Evolutionary conservation across 2,113 vertebrate species (phyloP), one percentile per base, ranked within the genome.

Genomic region (Hyperoodon ampullatus): DNA sequence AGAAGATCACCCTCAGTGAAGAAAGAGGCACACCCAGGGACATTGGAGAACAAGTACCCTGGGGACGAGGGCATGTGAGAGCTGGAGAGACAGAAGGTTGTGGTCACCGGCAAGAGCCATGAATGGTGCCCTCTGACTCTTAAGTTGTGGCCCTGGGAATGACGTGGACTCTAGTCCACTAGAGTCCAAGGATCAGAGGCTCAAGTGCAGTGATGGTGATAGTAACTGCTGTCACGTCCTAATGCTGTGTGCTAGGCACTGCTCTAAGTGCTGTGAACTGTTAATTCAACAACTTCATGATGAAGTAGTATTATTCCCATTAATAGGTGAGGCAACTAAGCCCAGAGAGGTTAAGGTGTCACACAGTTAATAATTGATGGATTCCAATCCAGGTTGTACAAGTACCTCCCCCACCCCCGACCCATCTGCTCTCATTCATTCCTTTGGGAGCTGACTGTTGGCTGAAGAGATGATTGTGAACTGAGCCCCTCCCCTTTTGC

Each of bases 381-480:
- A 24, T 83, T 93, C 58, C 95, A 70, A 96, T 60, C 68, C 39
- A 80, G 39, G 18, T 50, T 60, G 55, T 88, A 44, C 30, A 39
- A 39, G 18, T 53, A 24, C 15, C 21, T 53, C 53, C 2, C 1
- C 61, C 5, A 33, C 24, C 35, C 23, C 8, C n/a, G 35, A 19
- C 55, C 3, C 2, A 0, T 82, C 13, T 77, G 42, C 9, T 93
- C 18, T 92, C 63, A 3, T 55, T 35, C 33, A 55, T 55, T 58
- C 53, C 42, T 89, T 94, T 71, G 96, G 97, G 84, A 65, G n/a
- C 80, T 87, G 53, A 88, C 28, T 70, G 3, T 16, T 50, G 63
- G 28, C 24, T 3, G 63, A 77, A 75, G 81, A 77, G 89, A 72
- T 81, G 71, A 72, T 28, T 68, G 77, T 66, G 61, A 82, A 83